Evolutionary conservation across 2,113 vertebrate species (phyloP).

Genomic region (Hemiscyllium ocellatum): DNA sequence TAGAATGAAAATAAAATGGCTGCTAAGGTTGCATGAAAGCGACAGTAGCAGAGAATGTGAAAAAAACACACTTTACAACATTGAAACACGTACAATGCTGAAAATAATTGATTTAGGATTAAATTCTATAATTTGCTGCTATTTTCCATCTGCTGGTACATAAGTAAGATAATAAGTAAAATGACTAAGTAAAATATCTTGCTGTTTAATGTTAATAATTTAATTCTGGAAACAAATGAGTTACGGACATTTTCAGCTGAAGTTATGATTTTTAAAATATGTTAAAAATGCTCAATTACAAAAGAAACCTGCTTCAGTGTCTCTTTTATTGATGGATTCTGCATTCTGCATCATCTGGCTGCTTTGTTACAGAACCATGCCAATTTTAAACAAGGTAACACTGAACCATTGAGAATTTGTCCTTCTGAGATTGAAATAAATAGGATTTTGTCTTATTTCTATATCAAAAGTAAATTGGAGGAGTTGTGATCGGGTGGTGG

Average conservation of each 20-base stretch:
- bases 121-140: not conserved
- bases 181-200: not conserved
- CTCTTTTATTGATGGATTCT: not conserved
- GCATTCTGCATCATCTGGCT: not conserved
- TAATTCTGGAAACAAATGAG: not conserved
- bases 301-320: not conserved
- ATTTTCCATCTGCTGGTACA: not conserved
- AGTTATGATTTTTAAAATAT: not conserved
- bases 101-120: not conserved
- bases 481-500: too few relatives aligned
- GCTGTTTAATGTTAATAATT: not conserved
- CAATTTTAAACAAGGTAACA: not conserved
- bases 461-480: not conserved
- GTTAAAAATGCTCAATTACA: not conserved
- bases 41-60: constrained; percentile 35
- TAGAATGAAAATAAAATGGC: constrained; percentile 44
- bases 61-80: constrained; percentile 33
- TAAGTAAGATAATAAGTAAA: not conserved
- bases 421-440: not conserved
- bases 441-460: not conserved
- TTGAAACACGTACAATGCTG: not conserved
- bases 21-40: constrained; percentile 36
- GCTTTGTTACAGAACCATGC: not conserved
- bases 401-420: not conserved
- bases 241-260: not conserved